phyloP scores from a whole-genome alignment of 2,888 invertebrate genomes.

The Chirona hameri region DNA sequence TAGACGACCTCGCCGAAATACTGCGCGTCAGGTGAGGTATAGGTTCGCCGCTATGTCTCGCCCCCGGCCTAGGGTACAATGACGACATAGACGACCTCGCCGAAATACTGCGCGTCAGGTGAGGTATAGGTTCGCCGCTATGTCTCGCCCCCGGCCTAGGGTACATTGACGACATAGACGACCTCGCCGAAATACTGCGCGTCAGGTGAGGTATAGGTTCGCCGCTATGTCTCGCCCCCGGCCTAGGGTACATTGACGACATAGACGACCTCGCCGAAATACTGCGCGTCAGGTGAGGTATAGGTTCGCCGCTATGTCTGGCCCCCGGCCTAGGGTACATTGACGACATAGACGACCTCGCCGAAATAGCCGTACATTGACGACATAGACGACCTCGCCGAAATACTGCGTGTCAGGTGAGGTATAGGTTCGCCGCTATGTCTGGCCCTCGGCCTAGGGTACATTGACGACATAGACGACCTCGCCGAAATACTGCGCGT shows the following conservation, averaged over 20 bases:
- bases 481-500: background rate
- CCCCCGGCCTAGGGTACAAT: background rate
- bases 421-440: too few relatives aligned
- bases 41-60: background rate
- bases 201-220: background rate
- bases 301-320: too few relatives aligned
- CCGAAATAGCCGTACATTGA: too few relatives aligned
- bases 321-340: too few relatives aligned
- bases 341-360: constrained; percentile 8
- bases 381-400: too few relatives aligned
- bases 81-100: constrained; percentile 5
- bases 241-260: background rate
- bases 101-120: background rate
- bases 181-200: background rate
- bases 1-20: background rate
- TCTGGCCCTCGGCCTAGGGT: too few relatives aligned
- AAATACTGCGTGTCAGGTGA: too few relatives aligned
- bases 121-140: background rate
- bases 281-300: background rate
- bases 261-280: constrained; percentile 5
- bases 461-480: constrained; percentile 5
- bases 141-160: background rate
- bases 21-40: background rate
- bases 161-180: background rate
- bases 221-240: background rate